Evolutionary conservation across 2,888 invertebrate genomes (phyloP).

Genomic region (Caenorhabditis panamensis): DNA sequence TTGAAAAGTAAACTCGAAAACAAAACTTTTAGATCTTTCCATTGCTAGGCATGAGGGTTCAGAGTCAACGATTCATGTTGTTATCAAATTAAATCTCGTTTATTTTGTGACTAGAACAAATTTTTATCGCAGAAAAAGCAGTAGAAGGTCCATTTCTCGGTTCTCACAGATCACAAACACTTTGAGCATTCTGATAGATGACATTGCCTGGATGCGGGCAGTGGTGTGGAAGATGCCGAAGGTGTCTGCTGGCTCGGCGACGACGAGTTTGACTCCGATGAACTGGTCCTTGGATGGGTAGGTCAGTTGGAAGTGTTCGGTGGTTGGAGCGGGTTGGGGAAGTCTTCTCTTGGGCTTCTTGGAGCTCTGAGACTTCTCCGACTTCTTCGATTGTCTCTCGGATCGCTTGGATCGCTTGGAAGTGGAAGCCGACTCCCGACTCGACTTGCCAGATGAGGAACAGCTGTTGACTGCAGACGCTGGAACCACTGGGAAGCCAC

Average conservation of each 20-base stretch:
- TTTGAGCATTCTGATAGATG: no score
- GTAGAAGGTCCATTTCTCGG: no score
- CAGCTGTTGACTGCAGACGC: background rate
- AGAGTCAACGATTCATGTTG: no score
- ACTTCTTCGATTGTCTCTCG: background rate
- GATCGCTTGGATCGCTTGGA: background rate
- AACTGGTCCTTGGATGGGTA: background rate
- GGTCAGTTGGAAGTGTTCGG: background rate
- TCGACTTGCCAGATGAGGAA: background rate
- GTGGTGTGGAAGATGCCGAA: background rate
- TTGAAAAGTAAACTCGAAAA: no score
- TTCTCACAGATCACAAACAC: background rate
- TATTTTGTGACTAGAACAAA: no score
- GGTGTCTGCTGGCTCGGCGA: background rate
- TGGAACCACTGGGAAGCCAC: background rate
- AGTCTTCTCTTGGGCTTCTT: background rate
- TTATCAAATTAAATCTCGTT: no score
- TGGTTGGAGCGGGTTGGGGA: background rate
- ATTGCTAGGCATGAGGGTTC: no score
- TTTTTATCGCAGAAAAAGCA: background rate
- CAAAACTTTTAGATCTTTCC: no score
- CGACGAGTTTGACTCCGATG: background rate
- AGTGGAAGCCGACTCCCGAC: background rate
- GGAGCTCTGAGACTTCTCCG: background rate
- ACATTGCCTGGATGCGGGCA: no score